Percentiles rank a stretch among this genome's conserved stretches.
Evolutionary conservation across 2,888 invertebrate genomes (phyloP).

Genomic region (Mesorhabditis spiculigera): DNA sequence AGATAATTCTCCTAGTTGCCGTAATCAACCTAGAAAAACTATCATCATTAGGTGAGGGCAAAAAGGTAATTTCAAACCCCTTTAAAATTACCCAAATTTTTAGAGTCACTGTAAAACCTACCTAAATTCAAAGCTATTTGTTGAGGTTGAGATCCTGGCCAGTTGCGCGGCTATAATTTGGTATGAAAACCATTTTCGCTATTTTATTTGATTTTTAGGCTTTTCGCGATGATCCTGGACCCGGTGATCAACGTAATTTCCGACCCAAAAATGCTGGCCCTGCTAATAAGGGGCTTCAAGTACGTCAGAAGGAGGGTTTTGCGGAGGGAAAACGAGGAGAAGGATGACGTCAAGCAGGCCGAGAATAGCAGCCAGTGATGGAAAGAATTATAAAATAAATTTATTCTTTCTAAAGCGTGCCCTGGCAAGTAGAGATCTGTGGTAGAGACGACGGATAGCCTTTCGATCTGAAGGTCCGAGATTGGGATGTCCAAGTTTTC

Average conservation of each 20-base stretch:
- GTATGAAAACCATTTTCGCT: constrained; percentile 11
- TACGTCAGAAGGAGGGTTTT: not conserved
- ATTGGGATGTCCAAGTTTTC: too few species aligned
- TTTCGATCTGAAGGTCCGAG: too few species aligned
- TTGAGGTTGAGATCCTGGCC: constrained; percentile 47
- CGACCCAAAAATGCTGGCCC: constrained; percentile 31
- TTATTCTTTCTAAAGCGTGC: too few species aligned
- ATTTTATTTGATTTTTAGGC: constrained; percentile 21
- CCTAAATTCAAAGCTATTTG: constrained; percentile 37
- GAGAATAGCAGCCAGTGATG: too few species aligned
- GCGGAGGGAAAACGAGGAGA: not conserved
- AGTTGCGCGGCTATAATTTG: constrained; percentile 47
- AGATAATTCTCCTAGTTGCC: not conserved
- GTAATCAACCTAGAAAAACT: not conserved
- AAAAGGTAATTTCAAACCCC: not conserved
- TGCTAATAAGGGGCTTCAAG: constrained; percentile 14
- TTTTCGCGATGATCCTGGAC: constrained; percentile 43
- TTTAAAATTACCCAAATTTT: not conserved
- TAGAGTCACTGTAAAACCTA: constrained; percentile 46
- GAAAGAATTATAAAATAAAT: too few species aligned
- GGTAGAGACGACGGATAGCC: too few species aligned
- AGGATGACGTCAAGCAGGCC: too few species aligned
- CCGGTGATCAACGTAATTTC: constrained; percentile 47
- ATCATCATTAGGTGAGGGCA: not conserved
- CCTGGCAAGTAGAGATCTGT: too few species aligned